Percentiles rank a stretch among this genome's conserved stretches.
Evolutionary conservation across 2,797 vertebrate species (phyloP).

Genomic region (Phaenicophaeus curvirostris): DNA sequence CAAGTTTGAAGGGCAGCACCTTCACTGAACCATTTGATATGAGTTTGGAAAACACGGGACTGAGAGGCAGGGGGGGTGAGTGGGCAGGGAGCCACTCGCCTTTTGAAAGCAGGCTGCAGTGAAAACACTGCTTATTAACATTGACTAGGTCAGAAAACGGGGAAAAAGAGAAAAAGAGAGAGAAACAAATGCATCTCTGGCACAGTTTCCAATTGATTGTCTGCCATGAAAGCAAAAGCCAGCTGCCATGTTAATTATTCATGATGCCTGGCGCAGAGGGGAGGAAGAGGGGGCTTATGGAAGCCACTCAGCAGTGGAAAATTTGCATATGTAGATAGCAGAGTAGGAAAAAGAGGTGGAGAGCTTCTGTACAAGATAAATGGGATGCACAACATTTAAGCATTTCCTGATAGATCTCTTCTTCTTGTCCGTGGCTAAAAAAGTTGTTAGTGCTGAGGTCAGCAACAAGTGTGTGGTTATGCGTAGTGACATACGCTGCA

Average conservation of each 20-base stretch:
- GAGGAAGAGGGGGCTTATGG: constrained; percentile 54
- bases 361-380: background rate
- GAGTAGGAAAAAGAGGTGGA: constrained; percentile 39
- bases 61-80: background rate
- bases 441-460: background rate
- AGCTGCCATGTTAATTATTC: constrained; percentile 78
- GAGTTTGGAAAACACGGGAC: background rate
- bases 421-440: background rate
- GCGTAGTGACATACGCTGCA: accelerated
- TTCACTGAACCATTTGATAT: constrained; percentile 13
- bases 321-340: constrained; percentile 67
- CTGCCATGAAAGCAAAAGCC: constrained; percentile 74
- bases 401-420: background rate
- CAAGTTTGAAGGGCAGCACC: constrained; percentile 51
- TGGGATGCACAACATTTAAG: background rate
- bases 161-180: constrained; percentile 44
- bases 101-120: constrained; percentile 8
- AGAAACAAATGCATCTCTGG: constrained; percentile 68
- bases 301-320: constrained; percentile 55
- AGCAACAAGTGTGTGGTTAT: constrained; percentile 1
- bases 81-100: background rate
- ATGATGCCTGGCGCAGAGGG: constrained; percentile 63
- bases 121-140: constrained; percentile 40
- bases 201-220: constrained; percentile 68
- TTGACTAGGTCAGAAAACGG: constrained; percentile 50